These are phyloP conservation scores for Acronicta psi DNA, from an alignment of 2,888 invertebrate genomes.

Conservation along the genomic window DNA sequence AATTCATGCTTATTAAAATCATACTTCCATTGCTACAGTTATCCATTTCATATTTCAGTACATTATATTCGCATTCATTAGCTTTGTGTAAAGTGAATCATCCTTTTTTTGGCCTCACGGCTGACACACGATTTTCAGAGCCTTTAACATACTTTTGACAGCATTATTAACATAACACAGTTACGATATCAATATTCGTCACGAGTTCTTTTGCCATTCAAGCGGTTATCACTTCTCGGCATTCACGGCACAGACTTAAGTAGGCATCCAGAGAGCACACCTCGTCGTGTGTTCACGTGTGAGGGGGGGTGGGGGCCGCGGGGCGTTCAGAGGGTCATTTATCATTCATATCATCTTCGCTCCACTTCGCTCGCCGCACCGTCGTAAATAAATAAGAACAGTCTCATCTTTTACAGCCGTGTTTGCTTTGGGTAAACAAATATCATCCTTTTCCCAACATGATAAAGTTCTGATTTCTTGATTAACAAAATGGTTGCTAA, in stretches of 20 bases:
- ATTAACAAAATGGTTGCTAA: slow-evolving; percentile 44
- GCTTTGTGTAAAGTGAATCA: slow-evolving; percentile 29
- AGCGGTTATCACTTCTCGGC: slow-evolving; percentile 79
- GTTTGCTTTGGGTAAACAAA: slow-evolving; percentile 61
- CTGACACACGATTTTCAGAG: slow-evolving; percentile 39
- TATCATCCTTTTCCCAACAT: slow-evolving; percentile 32
- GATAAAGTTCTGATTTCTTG: slow-evolving; percentile 32
- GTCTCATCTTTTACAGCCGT: slow-evolving; percentile 88
- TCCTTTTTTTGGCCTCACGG: slow-evolving; percentile 27
- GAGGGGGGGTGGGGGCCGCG: slow-evolving; percentile 70
- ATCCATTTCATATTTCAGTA: background rate
- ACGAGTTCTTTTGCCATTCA: slow-evolving; percentile 74
- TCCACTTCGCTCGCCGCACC: slow-evolving; percentile 89
- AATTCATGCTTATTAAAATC: background rate
- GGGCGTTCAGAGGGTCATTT: slow-evolving; percentile 86
- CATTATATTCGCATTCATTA: slow-evolving; percentile 11
- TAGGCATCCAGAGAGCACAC: slow-evolving; percentile 80
- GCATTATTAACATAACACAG: slow-evolving; percentile 58
- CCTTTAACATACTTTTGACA: slow-evolving; percentile 47
- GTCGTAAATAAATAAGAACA: slow-evolving; percentile 89
- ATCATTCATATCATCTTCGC: slow-evolving; percentile 90
- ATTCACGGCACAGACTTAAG: slow-evolving; percentile 77
- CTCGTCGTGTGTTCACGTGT: slow-evolving; percentile 85
- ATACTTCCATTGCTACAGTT: background rate
- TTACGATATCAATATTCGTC: slow-evolving; percentile 73